Base-by-base conservation (phyloP, 2,797 vertebrate species). In the Enteromius anoplus region DNA sequence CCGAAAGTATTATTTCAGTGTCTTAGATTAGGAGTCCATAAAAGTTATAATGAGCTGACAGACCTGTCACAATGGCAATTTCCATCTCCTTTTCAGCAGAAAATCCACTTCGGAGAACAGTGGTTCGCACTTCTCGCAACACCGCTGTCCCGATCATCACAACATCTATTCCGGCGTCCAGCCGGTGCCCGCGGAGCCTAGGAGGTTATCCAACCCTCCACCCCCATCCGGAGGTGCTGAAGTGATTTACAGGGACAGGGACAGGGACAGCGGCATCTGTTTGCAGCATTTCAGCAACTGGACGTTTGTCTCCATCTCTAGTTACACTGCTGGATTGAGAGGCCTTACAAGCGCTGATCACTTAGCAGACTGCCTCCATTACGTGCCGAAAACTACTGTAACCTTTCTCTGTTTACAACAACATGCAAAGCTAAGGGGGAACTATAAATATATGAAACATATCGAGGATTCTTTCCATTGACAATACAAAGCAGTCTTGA, bases 371-470 rank as follows among this genome's bases (percentile, higher is more conserved):
- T 19, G 64, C 78, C 75, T 80, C 40, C 70, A 79, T 81, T 55
- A 73, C 85, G 8, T 32, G 58, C 69, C 68, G 47, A 72, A 85
- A 86, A 89, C 83, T 81, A 51, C 78, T 80, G 79, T 84, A 85
- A 89, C 87, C 87, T 88, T 91, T 90, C 90, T 91, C 90, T 87
- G 81, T 92, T 88, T 91, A 88, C 90, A 91, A 86, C 90, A 89
- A 90, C 89, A 90, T 92, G 92, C 91, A 88, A 88, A 89, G 91
- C 93, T 92, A 93, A 93, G 93, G 87, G 87, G 87, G 80, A 88
- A 86, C 93, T 94, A 94, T 92, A 94, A 93, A 95, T 95, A 94
- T 87, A 86, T 79, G 15, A 51, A 26, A 65, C 86, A 86, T 87
- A 84, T 88, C 80, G 66, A 75, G 37, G 86, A 90, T 89, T 87